Evolutionary conservation across 2,888 invertebrate genomes (phyloP), one percentile per base, ranked within the genome.

Genomic region (Xestia sexstrigata): DNA sequence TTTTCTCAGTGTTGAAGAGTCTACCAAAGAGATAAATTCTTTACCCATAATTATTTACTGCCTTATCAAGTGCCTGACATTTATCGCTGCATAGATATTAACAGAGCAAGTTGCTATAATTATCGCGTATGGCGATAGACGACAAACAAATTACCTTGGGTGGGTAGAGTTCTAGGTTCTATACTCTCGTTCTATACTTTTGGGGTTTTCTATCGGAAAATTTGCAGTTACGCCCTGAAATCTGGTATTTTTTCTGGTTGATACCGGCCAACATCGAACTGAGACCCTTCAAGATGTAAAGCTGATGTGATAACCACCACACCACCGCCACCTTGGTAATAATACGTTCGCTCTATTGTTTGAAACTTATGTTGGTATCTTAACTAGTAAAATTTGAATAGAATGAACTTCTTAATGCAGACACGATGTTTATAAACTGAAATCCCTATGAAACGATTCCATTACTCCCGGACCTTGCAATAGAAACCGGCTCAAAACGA

Each of bases 401-500:
- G n/a, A n/a, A 4, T 23, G 9, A 23, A 52, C 47, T 8, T 52
- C 49, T 9, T 23, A 23, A 55, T 11, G 55, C 13, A 13, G 5
- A 55, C 26, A 30, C 58, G 30, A 62, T 35, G 1, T 20, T n/a
- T 6, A 20, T 13, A 6, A 39, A 55, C 3, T 9, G 6, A 65
- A 65, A 26, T 49, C 15, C 13, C 1, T n/a, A 45, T 17, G 13
- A 68, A 79, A 17, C 9, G 0, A 20, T 58, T n/a, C 11, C 11
- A 26, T 47, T 23, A 15, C 17, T 3, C 30, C 15, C 26, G 1
- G 17, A 55, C 13, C 11, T 9, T 47, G 65, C 15, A 45, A 47
- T 7, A 63, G 23, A 80, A n/a, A 45, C 9, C 35, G 26, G 30
- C 17, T 49, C 42, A 52, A 35, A 82, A 66, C 11, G 15, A 47